Evolutionary conservation across 37 sponge, comb jelly and placozoan species (phyloP), one percentile per base, ranked within the genome.

Genomic region (Beroe ovata): DNA sequence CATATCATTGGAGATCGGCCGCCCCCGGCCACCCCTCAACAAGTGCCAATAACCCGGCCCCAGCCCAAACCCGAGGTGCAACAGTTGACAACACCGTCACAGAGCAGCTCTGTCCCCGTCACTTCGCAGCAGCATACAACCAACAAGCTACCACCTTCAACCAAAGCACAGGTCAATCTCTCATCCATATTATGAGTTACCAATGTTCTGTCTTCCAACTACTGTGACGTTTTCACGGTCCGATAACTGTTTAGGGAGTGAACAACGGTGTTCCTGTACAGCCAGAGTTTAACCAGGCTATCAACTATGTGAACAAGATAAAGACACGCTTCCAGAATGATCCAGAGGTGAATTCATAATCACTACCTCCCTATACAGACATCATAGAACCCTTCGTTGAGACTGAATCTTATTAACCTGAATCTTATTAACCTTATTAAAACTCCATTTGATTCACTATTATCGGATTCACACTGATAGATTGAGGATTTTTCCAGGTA

Each of bases 251-350:
- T 47, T 47, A 47, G 54, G 54, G 54, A 47, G 54, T 47, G 8
- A 47, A 47, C 11, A 77, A 77, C 84, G 84, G 84, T 30, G 28
- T 42, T 38, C 84, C 84, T 22, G 61, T 62, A 23, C 89, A 89
- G 39, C 89, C 89, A 1, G 97, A 96, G 71, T 96, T 96, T 89
- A 96, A 96, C 89, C 95, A 96, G 38, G 97, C 97, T 60, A 94
- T 96, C 69, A 96, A 91, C 72, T 96, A 96, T 84, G 97, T 96
- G 42, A 96, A 96, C 89, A 96, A 96, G 88, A 96, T 96, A 29
- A 95, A 96, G 94, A 96, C 92, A 38, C 93, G 97, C 1, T 96
- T 96, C 88, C 95, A 96, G 89, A 71, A 89, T 22, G 92, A 94
- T 40, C 97, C 97, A 18, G 93, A 96, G 89, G 93, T 77, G 38